Base-by-base conservation (phyloP, 2,888 invertebrate genomes). In the Pheosia tremula region DNA sequence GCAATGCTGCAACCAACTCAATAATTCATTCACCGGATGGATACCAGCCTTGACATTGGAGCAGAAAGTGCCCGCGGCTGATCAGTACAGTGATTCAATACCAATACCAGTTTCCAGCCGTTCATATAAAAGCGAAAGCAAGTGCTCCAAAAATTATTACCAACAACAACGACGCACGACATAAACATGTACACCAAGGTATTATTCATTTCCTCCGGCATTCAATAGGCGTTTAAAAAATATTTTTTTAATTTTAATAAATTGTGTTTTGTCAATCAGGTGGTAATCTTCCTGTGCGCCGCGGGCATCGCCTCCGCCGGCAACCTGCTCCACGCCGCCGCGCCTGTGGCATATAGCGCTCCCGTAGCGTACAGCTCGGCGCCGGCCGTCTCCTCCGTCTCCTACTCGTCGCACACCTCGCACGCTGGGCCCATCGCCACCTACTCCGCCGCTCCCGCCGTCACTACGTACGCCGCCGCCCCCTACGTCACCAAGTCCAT, bases 241-340 rank as follows among this genome's bases (percentile, higher is more conserved):
- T 67, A 64, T 52, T 56, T 60, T 62, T 52, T 57, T 45, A 60
- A 39, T 59, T 58, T 41, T 56, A 41, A 57, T 63, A 62, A 24
- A 7, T 50, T 45, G 50, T 38, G 0, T 60, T 59, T 61, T 6
- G 50, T 7, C 8, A 9, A 1, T 53, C 78, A 91, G 95, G 88
- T 95, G 70, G 79, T 95, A 73, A 84, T 95, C 61, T 85, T 96
- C 79, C 88, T 94, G 81, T 93, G 95, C 82, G 88, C 93, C 77
- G 92, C 95, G 86, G 94, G 95, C 74, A 90, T 94, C 68, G 95
- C 94, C 77, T 94, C 94, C 80, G 96, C 95, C 60, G 96, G 96
- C 69, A 81, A 93, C 73, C 82, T 95, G 36, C 82, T 89, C 38
- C 88, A 90, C 64, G 87, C 84, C 38, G 89, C 88, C 39, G 65